Evolutionary conservation across 2,888 invertebrate species (phyloP).

Genomic region (Sacculina carcini): DNA sequence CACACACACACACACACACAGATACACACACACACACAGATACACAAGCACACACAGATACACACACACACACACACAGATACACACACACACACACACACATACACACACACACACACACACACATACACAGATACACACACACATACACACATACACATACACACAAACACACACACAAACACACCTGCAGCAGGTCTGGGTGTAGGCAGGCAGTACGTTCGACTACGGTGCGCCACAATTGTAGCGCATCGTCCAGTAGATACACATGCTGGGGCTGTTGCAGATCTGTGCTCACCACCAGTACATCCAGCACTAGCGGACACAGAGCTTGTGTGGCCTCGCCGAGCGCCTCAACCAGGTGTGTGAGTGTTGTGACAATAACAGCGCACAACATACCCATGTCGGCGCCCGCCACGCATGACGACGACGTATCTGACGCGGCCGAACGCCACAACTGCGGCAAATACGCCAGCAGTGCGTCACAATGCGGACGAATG

Average conservation of each 20-base stretch:
- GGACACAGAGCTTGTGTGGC: conserved; percentile 24
- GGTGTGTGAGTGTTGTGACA: conserved; percentile 54
- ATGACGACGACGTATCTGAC: no score
- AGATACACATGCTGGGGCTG: conserved; percentile 62
- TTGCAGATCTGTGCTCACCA: conserved; percentile 44
- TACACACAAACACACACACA: not conserved
- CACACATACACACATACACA: not conserved
- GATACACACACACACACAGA: not conserved
- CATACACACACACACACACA: not conserved
- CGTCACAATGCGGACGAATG: conserved; percentile 38
- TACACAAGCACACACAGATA: not conserved
- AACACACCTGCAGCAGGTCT: not conserved
- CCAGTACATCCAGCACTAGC: conserved; percentile 34
- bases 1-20: no score
- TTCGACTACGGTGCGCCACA: conserved; percentile 65
- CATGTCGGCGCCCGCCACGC: no score
- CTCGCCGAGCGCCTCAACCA: conserved; percentile 39
- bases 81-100: not conserved
- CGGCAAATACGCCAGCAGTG: conserved; percentile 56
- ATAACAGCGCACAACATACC: conserved; percentile 66
- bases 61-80: not conserved
- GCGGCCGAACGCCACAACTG: conserved; percentile 66
- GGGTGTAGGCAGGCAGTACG: conserved; percentile 29
- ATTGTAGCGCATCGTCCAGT: conserved; percentile 65
- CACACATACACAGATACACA: not conserved